Evolutionary conservation across 2,113 vertebrate species (phyloP).

Genomic region (Poicephalus meyeri): DNA sequence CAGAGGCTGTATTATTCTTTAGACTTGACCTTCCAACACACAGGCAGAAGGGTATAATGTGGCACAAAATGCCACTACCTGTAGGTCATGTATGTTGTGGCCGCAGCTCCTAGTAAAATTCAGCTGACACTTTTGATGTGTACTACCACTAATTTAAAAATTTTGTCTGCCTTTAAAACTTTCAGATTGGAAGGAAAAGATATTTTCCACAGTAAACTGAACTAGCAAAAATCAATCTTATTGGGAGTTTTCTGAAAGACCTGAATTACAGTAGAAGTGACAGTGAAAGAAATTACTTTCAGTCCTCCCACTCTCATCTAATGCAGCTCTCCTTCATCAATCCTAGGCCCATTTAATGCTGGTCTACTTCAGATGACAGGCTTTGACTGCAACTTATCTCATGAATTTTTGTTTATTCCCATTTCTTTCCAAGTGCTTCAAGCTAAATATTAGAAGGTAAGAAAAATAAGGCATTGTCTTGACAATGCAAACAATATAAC

Average conservation of each 20-base stretch:
- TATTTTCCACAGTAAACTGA: background rate
- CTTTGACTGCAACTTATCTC: background rate
- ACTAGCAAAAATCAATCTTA: slow-evolving; percentile 1
- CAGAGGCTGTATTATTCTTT: background rate
- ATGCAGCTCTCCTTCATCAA: background rate
- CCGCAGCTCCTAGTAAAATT: background rate
- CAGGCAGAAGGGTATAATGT: background rate
- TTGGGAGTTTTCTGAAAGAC: background rate
- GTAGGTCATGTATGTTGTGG: too few relatives aligned
- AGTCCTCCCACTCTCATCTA: slow-evolving; percentile 16
- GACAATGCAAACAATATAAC: background rate
- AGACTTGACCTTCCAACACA: background rate
- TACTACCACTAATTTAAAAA: background rate
- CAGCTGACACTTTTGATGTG: background rate
- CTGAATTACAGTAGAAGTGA: background rate
- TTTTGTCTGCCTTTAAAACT: background rate
- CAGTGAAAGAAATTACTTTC: slow-evolving; percentile 7
- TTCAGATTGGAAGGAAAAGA: background rate
- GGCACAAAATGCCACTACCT: background rate
- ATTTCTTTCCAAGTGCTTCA: background rate
- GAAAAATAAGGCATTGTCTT: background rate
- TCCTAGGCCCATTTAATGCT: background rate
- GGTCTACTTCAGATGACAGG: slow-evolving; percentile 1
- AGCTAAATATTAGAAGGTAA: background rate
- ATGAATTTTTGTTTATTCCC: background rate